Base-by-base conservation (phyloP, 2,113 vertebrate species). In the Xyliphius kryptos region DNA sequence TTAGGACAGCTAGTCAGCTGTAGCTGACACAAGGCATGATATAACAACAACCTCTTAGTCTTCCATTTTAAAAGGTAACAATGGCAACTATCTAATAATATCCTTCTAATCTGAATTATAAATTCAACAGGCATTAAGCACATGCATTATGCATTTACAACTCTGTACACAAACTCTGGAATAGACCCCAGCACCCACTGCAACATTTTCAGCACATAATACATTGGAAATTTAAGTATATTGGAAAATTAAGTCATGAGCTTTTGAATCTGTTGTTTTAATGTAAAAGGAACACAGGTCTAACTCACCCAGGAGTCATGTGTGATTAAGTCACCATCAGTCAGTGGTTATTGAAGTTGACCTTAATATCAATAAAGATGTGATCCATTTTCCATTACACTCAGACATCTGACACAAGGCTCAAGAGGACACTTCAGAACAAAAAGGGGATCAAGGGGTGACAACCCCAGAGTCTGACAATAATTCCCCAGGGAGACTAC, bases 381-480 rank as follows among this genome's bases (percentile, higher is more conserved):
- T 60, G 48, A 59, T 67, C 47, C 41, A 22, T 67, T 57, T 66
- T 70, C 48, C 22, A 48, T 58, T 41, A 55, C 26, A 20, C 37
- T 47, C 50, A 60, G 70, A 63, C 63, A 69, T 72, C 66, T 72
- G 54, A 72, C 40, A 65, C 37, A 41, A 26, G 46, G 60, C 59
- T 69, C 66, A 52, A 63, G 56, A 62, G 57, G 66, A 60, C 55
- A 62, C 72, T 61, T 75, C 52, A 57, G 53, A 55, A 69, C 61
- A 71, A 67, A 74, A 51, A 67, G 32, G 17, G 64, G 64, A 68
- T 73, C 68, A 76, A 71, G 56, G 68, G 61, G 61, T 60, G 52
- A 74, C 68, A 68, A 68, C 64, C 51, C 51, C 66, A 74, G 47
- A 67, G 63, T 49, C 47, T 49, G 43, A 56, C 53, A 61, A 70